Conservation (phyloP, 2,888 invertebrate species). For the Meloe dianella region DNA sequence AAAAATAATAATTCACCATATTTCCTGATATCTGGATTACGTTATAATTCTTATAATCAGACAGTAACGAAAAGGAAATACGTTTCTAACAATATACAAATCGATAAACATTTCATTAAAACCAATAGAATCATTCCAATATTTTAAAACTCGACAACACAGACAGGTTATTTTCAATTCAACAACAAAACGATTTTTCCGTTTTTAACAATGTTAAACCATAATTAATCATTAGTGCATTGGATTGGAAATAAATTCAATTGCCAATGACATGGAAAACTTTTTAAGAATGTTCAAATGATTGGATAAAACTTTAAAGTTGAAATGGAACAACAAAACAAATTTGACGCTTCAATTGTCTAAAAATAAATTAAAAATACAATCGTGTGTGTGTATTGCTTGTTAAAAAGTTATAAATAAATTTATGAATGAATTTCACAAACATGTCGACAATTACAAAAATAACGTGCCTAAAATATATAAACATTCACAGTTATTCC, state of each 20-base stretch:
- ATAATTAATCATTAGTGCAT: neutral
- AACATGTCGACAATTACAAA: neutral
- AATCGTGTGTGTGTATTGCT: neutral
- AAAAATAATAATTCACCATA: neutral
- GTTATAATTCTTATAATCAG: neutral
- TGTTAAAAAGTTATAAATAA: neutral
- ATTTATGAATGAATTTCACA: slow-evolving; percentile 5
- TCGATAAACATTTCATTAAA: slow-evolving; percentile 4
- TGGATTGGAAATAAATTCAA: neutral
- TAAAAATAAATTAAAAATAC: neutral
- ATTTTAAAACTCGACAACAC: neutral
- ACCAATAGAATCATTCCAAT: neutral
- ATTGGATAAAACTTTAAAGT: neutral
- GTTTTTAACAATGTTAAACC: neutral
- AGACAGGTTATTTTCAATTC: neutral
- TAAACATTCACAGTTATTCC: neutral
- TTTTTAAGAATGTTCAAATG: neutral
- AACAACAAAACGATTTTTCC: neutral
- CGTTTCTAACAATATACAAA: neutral
- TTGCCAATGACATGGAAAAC: neutral
- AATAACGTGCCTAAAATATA: neutral
- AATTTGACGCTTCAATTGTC: no score
- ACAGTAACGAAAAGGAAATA: neutral
- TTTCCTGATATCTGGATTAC: neutral
- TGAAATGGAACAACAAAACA: neutral